Evolutionary conservation across 2,113 vertebrate genomes (phyloP).

Genomic region (Nerophis ophidion): DNA sequence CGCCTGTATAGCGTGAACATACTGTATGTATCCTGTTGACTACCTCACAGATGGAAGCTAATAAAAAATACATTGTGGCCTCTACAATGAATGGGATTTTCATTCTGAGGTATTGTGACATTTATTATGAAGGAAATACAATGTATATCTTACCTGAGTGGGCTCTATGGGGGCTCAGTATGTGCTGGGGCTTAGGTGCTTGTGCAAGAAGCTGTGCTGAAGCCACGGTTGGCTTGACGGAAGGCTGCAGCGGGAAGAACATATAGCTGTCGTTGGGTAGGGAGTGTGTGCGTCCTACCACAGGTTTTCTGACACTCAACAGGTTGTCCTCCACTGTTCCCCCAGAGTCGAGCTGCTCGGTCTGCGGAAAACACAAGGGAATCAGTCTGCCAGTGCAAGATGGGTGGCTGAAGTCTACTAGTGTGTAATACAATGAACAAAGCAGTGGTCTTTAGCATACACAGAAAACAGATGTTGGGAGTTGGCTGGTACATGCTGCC

Average conservation of each 20-base stretch:
- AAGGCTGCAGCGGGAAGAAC: conserved; percentile 69
- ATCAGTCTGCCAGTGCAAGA: conserved; percentile 20
- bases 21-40: too few relatives aligned
- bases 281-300: conserved; percentile 90
- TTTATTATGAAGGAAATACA: background rate
- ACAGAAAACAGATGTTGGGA: conserved; percentile 46
- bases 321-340: conserved; percentile 70
- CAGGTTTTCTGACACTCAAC: conserved; percentile 82
- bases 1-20: too few relatives aligned
- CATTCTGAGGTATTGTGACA: background rate
- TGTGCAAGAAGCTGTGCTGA: conserved; percentile 52
- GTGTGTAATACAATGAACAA: conserved; percentile 17
- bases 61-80: background rate
- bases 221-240: conserved; percentile 19
- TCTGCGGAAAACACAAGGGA: conserved; percentile 53
- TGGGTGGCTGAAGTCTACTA: background rate
- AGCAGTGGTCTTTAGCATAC: conserved; percentile 46
- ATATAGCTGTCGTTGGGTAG: conserved; percentile 97
- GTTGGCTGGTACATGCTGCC: conserved; percentile 49
- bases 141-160: conserved; percentile 49
- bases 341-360: conserved; percentile 47
- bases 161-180: conserved; percentile 23
- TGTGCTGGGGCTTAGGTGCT: conserved; percentile 71
- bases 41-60: background rate
- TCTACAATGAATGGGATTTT: background rate